phyloP scores from a whole-genome alignment of 2,113 vertebrate species.

The Australoheros scitulus region DNA sequence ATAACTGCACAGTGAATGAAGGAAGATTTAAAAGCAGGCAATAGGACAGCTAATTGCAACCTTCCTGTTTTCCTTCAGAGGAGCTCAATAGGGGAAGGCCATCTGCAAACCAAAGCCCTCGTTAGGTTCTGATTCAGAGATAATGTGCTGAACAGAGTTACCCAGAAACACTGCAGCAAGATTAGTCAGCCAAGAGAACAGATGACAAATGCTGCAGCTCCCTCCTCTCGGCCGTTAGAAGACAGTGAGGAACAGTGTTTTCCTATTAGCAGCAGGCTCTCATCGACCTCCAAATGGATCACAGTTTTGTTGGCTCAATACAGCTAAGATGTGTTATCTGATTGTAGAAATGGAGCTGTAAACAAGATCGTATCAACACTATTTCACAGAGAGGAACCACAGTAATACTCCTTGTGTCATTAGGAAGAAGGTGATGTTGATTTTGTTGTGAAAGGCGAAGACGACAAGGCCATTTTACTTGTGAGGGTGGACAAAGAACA shows the following conservation, averaged over 20 bases:
- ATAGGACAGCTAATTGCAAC: constrained; percentile 41
- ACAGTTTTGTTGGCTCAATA: background rate
- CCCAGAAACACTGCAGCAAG: constrained; percentile 4
- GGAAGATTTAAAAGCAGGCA: constrained; percentile 9
- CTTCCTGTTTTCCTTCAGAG: constrained; percentile 53
- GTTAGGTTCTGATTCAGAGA: constrained; percentile 51
- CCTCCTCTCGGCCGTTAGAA: background rate
- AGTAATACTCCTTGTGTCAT: background rate
- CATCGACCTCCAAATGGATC: constrained; percentile 10
- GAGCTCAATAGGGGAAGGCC: constrained; percentile 9
- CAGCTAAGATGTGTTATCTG: background rate
- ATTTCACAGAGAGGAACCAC: background rate
- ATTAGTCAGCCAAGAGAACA: constrained; percentile 34
- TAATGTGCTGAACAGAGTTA: constrained; percentile 27
- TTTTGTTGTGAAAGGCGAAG: background rate
- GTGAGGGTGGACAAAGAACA: background rate
- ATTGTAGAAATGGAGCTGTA: background rate
- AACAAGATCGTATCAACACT: background rate
- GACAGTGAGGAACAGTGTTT: background rate
- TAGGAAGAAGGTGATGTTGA: background rate
- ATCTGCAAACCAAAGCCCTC: constrained; percentile 39
- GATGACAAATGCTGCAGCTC: background rate
- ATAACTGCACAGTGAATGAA: background rate
- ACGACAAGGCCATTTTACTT: background rate
- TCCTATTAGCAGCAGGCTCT: background rate